Evolutionary conservation across 37 sponge, comb jelly and placozoan genomes (phyloP).

Genomic region (Diacarnus erythraeanus): DNA sequence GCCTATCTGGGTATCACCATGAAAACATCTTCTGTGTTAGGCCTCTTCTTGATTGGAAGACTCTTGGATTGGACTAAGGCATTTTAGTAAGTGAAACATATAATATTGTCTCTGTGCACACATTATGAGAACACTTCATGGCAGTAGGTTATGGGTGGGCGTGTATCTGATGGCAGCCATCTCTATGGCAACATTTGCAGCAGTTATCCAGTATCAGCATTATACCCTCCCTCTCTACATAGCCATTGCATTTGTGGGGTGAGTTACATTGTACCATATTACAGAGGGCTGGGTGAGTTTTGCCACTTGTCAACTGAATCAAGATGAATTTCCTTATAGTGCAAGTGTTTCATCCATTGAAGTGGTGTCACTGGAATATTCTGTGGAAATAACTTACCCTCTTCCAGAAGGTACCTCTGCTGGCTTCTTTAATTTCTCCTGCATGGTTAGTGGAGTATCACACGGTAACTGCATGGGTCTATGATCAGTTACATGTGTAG

Average conservation of each 20-base stretch:
- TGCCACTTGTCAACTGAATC: too few species aligned
- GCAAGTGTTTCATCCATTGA: conserved; percentile 17
- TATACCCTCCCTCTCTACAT: not conserved
- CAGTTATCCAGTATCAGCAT: not conserved
- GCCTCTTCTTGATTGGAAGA: conserved; percentile 15
- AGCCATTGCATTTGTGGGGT: not conserved
- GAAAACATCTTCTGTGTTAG: conserved; percentile 10
- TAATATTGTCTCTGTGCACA: not conserved
- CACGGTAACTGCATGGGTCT: too few species aligned
- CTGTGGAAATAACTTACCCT: conserved; percentile 74
- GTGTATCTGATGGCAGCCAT: not conserved
- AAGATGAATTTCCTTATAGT: not conserved
- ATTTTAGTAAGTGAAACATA: conserved; percentile 12
- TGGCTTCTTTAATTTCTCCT: conserved; percentile 36
- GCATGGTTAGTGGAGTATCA: not conserved
- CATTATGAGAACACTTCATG: not conserved
- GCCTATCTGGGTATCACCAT: conserved; percentile 21
- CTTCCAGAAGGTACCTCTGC: conserved; percentile 56
- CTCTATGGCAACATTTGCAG: not conserved
- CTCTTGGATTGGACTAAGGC: conserved; percentile 23
- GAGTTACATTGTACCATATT: too few species aligned
- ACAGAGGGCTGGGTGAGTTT: too few species aligned
- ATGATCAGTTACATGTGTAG: too few species aligned
- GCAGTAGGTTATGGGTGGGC: not conserved
- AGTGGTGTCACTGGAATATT: conserved; percentile 49